These are phyloP conservation scores for Trichoplax adhaerens DNA, from an alignment of 37 sponge, comb jelly and placozoan species.

Conservation along the genomic window DNA sequence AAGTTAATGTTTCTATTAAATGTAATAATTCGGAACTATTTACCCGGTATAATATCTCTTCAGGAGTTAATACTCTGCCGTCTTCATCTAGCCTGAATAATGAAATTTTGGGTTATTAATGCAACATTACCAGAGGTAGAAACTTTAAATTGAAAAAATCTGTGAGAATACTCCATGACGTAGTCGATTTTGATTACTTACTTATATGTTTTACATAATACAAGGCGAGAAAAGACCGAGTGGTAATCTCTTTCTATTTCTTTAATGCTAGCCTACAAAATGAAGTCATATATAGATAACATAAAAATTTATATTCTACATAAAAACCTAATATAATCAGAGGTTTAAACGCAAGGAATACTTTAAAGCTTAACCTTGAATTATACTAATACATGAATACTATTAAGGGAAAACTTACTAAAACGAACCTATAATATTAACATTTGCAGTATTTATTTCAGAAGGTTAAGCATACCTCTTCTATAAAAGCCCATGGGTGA, in stretches of 20 bases:
- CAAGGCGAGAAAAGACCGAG: constrained; percentile 12
- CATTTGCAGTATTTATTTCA: too few species aligned
- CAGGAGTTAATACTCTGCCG: constrained; percentile 15
- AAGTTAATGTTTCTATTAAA: too few species aligned
- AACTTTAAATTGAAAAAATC: background rate
- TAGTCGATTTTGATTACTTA: background rate
- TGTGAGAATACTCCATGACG: background rate
- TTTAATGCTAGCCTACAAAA: background rate
- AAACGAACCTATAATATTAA: too few species aligned
- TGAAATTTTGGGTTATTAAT: background rate
- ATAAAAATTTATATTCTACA: background rate
- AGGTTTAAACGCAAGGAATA: too few species aligned
- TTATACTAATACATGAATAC: too few species aligned
- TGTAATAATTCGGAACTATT: background rate
- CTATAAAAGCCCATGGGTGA: constrained; percentile 32
- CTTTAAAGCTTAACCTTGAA: too few species aligned
- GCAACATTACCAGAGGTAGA: background rate
- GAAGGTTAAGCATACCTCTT: constrained; percentile 5
- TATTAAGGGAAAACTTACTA: too few species aligned
- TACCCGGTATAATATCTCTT: constrained; percentile 24
- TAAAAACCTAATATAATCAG: background rate
- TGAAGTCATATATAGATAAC: background rate
- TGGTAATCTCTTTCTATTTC: constrained; percentile 5
- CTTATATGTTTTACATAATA: constrained; percentile 8
- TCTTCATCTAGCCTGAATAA: constrained; percentile 21